Conservation (phyloP, 2,888 invertebrate genomes). For the Rugalucina vietnamica region DNA sequence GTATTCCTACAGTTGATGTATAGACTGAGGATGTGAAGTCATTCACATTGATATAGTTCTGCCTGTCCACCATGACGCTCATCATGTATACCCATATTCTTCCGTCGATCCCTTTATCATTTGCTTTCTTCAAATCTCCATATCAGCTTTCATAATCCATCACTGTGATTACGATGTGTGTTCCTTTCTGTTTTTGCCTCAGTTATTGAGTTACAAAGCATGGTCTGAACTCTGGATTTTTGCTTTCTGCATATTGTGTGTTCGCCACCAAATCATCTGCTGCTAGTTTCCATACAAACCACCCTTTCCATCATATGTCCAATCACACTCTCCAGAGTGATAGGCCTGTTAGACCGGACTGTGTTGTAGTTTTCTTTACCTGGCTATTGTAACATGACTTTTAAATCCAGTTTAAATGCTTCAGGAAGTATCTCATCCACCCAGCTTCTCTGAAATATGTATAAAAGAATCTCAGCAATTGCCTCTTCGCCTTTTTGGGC, state of each 20-base stretch:
- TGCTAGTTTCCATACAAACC: constrained; percentile 3
- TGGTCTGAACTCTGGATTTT: neutral
- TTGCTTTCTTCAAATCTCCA: neutral
- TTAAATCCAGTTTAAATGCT: constrained; percentile 3
- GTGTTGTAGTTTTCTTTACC: constrained; percentile 10
- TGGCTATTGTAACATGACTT: constrained; percentile 7
- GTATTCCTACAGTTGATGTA: neutral
- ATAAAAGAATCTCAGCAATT: neutral
- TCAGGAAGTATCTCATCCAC: neutral
- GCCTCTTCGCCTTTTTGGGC: neutral
- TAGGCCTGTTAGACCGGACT: constrained; percentile 7
- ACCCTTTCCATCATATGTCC: constrained; percentile 16
- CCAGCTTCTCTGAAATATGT: neutral
- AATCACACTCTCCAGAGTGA: constrained; percentile 8
- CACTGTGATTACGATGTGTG: neutral
- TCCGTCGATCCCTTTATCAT: neutral
- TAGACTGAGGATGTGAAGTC: neutral
- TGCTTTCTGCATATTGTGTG: constrained; percentile 7
- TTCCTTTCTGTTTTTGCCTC: neutral
- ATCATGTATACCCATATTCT: constrained; percentile 2
- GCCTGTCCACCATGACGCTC: neutral
- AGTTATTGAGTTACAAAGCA: neutral
- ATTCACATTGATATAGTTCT: neutral
- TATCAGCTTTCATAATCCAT: constrained; percentile 13
- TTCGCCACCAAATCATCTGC: neutral